Evolutionary conservation across 1,140 invertebrate genomes (phyloP), one percentile per base, ranked within the genome.

Genomic region (Lasaia peninsularis): DNA sequence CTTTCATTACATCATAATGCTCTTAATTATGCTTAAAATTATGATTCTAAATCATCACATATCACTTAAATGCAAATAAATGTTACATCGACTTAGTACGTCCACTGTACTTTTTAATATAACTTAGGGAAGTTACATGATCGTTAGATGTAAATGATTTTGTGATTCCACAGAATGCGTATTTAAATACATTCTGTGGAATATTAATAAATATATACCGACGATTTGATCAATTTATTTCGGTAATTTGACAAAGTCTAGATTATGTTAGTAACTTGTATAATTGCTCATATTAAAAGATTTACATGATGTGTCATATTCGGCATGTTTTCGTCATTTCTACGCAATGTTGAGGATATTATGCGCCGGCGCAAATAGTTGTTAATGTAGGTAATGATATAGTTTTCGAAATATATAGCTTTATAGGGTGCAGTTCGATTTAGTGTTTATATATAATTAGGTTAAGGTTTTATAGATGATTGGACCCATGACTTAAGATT

Each of bases 401-500:
- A 80, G 75, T 74, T 84, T 76, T 85, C 80, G 79, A 84, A 79
- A 84, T 83, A 81, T 63, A 74, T 86, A 86, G 80, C 77, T 86
- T 86, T 74, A 71, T 83, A 83, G 80, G 58, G 69, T 57, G 76
- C 74, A 76, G 72, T 69, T 74, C 69, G 68, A 68, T 78, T 57
- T 69, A 75, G 72, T 73, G 71, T 87, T 87, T 84, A 73, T 86
- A 84, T 70, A 69, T 81, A 82, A 69, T 66, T 69, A 69, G 59
- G 54, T 63, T 83, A 82, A 85, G 78, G 62, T 83, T 83, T 80
- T 86, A 74, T 78, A 80, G 78, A 55, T 20, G 67, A 79, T 80
- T 69, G 83, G 81, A 78, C 85, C 85, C 83, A 88, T 88, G 85
- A 88, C 83, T 86, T 88, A 80, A 82, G 57, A 73, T 78, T 86